Percentiles rank a stretch among this genome's conserved stretches.
Conservation (phyloP, 2,797 vertebrate genomes). For the Merluccius polli region DNA sequence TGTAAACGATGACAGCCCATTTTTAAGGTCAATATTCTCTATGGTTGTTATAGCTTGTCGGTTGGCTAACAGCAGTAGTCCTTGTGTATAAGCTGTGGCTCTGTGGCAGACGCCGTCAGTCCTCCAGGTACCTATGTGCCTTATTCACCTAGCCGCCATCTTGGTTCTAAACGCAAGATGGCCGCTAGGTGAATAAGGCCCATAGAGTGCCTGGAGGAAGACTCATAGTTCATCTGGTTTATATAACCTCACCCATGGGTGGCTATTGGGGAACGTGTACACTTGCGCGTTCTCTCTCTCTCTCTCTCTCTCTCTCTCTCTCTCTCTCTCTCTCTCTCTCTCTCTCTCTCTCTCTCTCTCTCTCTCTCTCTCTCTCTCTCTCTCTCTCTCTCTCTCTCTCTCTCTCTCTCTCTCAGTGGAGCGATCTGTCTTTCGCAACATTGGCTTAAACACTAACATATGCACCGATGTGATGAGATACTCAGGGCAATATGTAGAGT, state of each 20-base stretch:
- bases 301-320: not conserved
- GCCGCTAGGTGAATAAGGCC: not conserved
- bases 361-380: no score
- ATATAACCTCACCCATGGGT: slow-evolving; percentile 1
- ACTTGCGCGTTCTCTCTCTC: not conserved
- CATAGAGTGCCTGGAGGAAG: not conserved
- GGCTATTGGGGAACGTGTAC: not conserved
- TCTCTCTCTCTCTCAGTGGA: not conserved
- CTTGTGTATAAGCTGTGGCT: not conserved
- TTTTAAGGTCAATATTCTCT: not conserved
- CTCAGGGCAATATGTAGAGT: not conserved
- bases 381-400: no score
- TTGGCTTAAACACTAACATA: not conserved
- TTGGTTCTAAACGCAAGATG: not conserved
- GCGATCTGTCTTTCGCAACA: not conserved
- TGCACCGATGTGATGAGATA: not conserved
- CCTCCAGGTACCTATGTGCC: no score
- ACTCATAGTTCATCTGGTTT: not conserved
- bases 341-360: no score
- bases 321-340: no score
- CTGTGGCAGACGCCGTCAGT: not conserved
- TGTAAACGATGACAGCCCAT: not conserved
- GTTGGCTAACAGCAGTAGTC: not conserved
- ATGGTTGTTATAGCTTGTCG: not conserved
- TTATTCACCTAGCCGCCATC: no score